A percentile compares a stretch with the other conserved stretches of the same genome.
phyloP scores from a whole-genome alignment of 2,113 vertebrate species.

The Scytalopus superciliaris region DNA sequence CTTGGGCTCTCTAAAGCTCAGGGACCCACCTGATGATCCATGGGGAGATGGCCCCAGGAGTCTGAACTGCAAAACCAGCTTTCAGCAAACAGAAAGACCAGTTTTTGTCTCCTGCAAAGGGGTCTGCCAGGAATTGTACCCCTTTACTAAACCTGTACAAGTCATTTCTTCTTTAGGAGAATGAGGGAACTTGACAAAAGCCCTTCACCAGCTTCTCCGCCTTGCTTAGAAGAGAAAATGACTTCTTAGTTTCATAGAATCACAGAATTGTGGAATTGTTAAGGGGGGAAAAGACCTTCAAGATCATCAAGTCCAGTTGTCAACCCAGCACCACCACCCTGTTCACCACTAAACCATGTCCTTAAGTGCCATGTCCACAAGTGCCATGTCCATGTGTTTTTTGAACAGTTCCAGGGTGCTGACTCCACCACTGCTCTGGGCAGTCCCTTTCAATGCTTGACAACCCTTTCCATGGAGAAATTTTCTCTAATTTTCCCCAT shows the following conservation, averaged over 20 bases:
- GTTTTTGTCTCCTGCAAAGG: fast-evolving
- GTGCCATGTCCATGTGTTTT: not conserved
- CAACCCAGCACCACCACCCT: not conserved
- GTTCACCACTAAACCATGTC: not conserved
- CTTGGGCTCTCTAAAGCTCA: too few relatives aligned
- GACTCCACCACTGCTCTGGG: not conserved
- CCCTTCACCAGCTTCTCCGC: not conserved
- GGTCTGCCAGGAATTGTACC: not conserved
- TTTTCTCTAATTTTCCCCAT: not conserved
- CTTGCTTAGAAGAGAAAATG: not conserved
- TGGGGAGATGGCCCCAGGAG: too few relatives aligned
- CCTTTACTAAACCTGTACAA: not conserved
- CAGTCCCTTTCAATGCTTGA: not conserved
- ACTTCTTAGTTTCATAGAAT: not conserved
- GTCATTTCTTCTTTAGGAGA: not conserved
- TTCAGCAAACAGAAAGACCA: not conserved
- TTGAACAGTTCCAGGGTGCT: not conserved
- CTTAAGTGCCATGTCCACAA: not conserved
- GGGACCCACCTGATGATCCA: too few relatives aligned
- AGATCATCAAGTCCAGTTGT: not conserved
- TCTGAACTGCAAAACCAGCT: not conserved
- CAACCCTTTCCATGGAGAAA: not conserved
- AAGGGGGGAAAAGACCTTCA: not conserved
- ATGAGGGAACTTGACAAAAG: not conserved
- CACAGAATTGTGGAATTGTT: not conserved